A percentile compares a stretch with the other conserved stretches of the same genome.
Evolutionary conservation across 2,888 invertebrate species (phyloP).

Genomic region (Neoaliturus tenellus): DNA sequence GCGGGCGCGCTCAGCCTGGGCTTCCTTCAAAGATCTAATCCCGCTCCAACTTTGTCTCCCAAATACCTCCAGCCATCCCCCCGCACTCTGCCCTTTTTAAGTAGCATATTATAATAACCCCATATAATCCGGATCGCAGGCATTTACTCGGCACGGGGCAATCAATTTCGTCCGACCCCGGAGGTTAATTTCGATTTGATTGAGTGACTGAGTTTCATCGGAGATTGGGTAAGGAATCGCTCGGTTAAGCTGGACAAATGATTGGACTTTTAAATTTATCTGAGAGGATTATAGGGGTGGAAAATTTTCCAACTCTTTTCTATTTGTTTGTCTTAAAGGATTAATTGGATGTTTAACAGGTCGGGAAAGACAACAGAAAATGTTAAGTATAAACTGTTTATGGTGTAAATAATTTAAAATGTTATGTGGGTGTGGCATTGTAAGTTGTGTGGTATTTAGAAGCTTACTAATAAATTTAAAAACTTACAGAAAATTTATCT

Average conservation of each 20-base stretch:
- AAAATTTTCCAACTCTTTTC: background rate
- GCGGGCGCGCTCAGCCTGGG: conserved; percentile 53
- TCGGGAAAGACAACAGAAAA: too few relatives aligned
- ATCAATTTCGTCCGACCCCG: conserved; percentile 38
- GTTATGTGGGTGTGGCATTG: too few relatives aligned
- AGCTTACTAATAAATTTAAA: too few relatives aligned
- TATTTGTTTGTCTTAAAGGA: background rate
- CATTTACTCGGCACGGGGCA: conserved; percentile 39
- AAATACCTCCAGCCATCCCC: conserved; percentile 41
- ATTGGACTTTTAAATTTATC: conserved; percentile 27
- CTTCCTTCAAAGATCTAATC: conserved; percentile 56
- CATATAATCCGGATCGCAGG: conserved; percentile 20
- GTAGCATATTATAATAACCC: conserved; percentile 47
- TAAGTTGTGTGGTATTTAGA: too few relatives aligned
- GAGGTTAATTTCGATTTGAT: conserved; percentile 28
- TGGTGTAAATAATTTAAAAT: too few relatives aligned
- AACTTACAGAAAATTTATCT: too few relatives aligned
- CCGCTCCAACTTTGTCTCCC: conserved; percentile 46
- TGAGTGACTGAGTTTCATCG: background rate
- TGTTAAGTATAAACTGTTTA: too few relatives aligned
- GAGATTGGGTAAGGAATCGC: background rate
- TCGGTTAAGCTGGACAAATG: conserved; percentile 23
- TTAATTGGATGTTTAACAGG: background rate
- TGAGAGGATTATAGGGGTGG: background rate
- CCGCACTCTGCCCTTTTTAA: conserved; percentile 45